Conservation (phyloP, 2,797 vertebrate species). For the Sebastes minor region DNA sequence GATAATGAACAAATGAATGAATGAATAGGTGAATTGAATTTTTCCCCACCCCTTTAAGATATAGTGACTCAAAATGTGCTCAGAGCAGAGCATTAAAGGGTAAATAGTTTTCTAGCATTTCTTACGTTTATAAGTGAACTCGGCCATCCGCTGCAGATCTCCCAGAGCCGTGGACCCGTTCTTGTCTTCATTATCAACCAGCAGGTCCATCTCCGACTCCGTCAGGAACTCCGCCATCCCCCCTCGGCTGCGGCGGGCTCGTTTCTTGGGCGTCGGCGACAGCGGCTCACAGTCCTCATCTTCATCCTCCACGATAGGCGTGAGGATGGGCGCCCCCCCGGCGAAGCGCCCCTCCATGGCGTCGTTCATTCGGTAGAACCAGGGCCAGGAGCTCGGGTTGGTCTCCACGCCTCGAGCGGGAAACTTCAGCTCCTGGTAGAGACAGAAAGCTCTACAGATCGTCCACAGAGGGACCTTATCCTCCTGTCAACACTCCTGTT, state of each 20-base stretch:
- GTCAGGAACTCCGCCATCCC: constrained; percentile 78
- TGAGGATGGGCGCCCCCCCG: constrained; percentile 66
- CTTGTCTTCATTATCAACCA: constrained; percentile 73
- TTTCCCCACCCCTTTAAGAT: too few species aligned
- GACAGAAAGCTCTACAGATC: neutral
- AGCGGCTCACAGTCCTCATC: constrained; percentile 74
- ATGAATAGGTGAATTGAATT: too few species aligned
- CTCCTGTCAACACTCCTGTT: neutral
- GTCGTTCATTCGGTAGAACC: constrained; percentile 83
- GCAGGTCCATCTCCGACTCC: constrained; percentile 78
- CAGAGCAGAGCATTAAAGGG: too few species aligned
- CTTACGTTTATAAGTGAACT: constrained; percentile 76
- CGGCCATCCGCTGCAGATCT: constrained; percentile 63
- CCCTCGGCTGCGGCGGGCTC: constrained; percentile 61
- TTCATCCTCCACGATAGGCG: constrained; percentile 72
- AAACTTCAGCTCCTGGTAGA: constrained; percentile 80
- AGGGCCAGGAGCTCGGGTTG: constrained; percentile 81
- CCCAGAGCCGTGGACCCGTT: constrained; percentile 56
- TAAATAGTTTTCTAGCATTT: too few species aligned
- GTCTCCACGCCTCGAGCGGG: constrained; percentile 76
- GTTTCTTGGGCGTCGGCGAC: constrained; percentile 65
- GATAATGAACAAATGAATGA: too few species aligned
- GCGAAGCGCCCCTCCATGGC: constrained; percentile 77
- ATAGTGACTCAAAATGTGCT: too few species aligned
- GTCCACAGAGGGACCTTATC: constrained; percentile 12